Evolutionary conservation across 2,888 invertebrate genomes (phyloP), one percentile per base, ranked within the genome.

Genomic region (Meteorus colon): DNA sequence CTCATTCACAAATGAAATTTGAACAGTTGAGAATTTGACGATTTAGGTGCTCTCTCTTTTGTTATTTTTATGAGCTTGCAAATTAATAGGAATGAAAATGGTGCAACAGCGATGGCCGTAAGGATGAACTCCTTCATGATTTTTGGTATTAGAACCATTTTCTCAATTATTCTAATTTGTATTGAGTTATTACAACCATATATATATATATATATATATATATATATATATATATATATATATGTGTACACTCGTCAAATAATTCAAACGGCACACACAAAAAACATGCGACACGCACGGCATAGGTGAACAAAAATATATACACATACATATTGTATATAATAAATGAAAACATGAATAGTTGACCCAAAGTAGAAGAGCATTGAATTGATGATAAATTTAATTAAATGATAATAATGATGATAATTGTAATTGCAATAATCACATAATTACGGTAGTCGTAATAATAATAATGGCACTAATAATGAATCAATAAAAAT

Each of bases 281-380:
- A 89, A 85, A 89, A 86, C 89, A 89, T 89, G 89, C 89, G 88
- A 89, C 89, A 89, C 89, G 88, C 88, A 89, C 88, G 89, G 87
- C 88, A 55, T 19, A 89, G 86, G 85, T 87, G 87, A 86, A 88
- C 88, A 89, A 85, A 82, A 81, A 81, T 80, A 78, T 80, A 81
- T 80, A 60, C 16, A 27, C 14, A 63, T 29, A 75, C 34, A 72
- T 24, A 60, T 27, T 60, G 8, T n/a, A 16, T 31, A 31, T 62
- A 62, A 31, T 31, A 29, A 5, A 31, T 24, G 10, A 31, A 62
- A 29, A 31, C 14, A 14, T 29, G 84, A 82, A 82, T 82, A 85
- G 84, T 75, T 80, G 83, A 87, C 82, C 83, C 84, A 86, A 85
- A 85, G 88, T 85, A 88, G 84, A 88, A 73, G 68, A 70, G 37